Evolutionary conservation across 2,797 vertebrate genomes (phyloP).

Genomic region (Sebastes vulpes): DNA sequence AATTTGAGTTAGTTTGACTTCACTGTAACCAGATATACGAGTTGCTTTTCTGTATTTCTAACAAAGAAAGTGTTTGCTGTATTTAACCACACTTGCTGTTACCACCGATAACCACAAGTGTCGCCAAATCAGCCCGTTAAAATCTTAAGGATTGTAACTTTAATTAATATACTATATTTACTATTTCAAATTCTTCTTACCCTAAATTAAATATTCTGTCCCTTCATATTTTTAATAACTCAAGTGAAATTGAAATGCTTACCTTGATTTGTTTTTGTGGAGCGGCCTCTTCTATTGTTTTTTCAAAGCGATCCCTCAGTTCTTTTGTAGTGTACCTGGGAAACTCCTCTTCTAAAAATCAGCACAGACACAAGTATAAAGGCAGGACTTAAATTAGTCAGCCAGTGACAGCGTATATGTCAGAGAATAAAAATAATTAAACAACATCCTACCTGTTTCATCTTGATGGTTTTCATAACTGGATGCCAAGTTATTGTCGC

Average conservation of each 20-base stretch:
- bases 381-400: background rate
- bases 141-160: conserved; percentile 16
- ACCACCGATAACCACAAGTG: background rate
- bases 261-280: conserved; percentile 93
- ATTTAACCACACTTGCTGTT: background rate
- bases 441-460: conserved; percentile 73
- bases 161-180: background rate
- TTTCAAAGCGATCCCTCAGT: conserved; percentile 95
- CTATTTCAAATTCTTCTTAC: background rate
- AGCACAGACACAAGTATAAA: conserved; percentile 27
- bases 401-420: background rate
- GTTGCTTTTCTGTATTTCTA: background rate
- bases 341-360: conserved; percentile 86
- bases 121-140: background rate
- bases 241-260: conserved; percentile 35
- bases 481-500: conserved; percentile 64
- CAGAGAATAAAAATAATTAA: background rate
- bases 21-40: background rate
- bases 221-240: background rate
- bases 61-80: background rate
- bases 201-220: background rate
- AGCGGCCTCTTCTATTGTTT: conserved; percentile 87
- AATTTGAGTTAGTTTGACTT: background rate
- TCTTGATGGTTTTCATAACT: conserved; percentile 82
- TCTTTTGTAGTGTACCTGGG: conserved; percentile 92